Evolutionary conservation across 2,113 vertebrate genomes (phyloP), one percentile per base, ranked within the genome.

Genomic region (Pica pica): DNA sequence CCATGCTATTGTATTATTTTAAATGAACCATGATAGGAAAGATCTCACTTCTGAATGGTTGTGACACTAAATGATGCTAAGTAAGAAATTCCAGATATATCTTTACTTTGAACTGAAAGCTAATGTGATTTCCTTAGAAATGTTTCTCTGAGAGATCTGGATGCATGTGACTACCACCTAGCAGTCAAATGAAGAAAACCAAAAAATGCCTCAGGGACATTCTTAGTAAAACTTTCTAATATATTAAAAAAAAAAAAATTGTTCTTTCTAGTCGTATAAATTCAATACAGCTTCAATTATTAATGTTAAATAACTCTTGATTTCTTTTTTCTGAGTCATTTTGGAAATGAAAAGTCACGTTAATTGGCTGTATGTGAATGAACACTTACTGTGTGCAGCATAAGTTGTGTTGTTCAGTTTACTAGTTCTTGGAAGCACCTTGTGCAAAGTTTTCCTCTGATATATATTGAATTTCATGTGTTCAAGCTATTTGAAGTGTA

Each of bases 21-120:
- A 90, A 87, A 67, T 67, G 2, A 35, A 74, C 52, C 41, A 16
- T 78, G 47, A 30, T 94, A 70, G 7, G 50, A 8, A 69, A 50
- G 39, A 68, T 82, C 71, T 79, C 78, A 37, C 39, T 69, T 95
- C 73, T 90, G 63, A 78, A 49, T 74, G 65, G 42, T 42, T 84
- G 53, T 57, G 50, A 97, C 94, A 87, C 86, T 94, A 95, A 94
- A 93, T 88, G 96, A 91, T 93, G 69, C 52, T 93, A 65, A 87
- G 85, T 89, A 95, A 96, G 52, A 81, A 78, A 81, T 71, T 81
- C 37, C 28, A 84, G 81, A 64, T 87, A 56, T 52, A 82, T 82
- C 94, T 94, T 84, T 79, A 73, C 88, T 87, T 89, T 96, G 59
- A 95, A 83, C 42, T 49, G 73, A 76, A 90, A 65, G 56, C 52